Base-by-base conservation (phyloP, 2,888 invertebrate species). In the Tuberolachnus salignus region DNA sequence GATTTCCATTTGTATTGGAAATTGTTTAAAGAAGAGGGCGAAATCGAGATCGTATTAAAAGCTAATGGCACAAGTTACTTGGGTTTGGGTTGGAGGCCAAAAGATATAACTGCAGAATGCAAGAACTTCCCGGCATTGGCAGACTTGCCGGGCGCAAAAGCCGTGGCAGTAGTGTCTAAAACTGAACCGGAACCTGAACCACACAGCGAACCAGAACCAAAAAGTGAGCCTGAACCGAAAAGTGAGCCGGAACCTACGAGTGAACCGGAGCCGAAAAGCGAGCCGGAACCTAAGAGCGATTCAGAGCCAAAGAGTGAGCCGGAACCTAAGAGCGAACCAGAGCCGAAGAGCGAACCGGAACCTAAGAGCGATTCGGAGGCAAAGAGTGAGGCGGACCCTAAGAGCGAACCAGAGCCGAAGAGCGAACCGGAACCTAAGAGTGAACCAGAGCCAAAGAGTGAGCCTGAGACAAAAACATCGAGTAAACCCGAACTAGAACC, bases 61-160 rank as follows among this genome's bases (percentile, higher is more conserved):
- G 94, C 93, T n/a, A 94, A 95, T 83, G 91, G 94, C 1, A 92
- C 92, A 0, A 93, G 94, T 16, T 98, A 95, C 87, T 92, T 91
- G 4, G 95, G 92, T 10, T 83, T 98, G 9, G 98, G 98, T n/a
- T 98, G 97, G 97, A 88, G 97, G 78, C 95, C 97, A 0, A 88
- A 87, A 57, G 89, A 89, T 13, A 84, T 94, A 78, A 92, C 91
- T 0, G 90, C 92, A 23, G 88, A 89, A 73, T 95, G 95, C 84
- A 92, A 92, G 84, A 92, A 93, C 83, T 94, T 94, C 85, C 95
- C 95, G 0, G 78, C 80, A 9, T 44, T 82, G 13, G 73, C 51
- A 16, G 81, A 81, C 11, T 42, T 81, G 14, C 81, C 81, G 1
- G 51, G 69, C 23, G 46, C 72, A 13, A 67, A 63, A 51, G 64